Base-by-base conservation (phyloP, 2,888 invertebrate genomes). In the Patella depressa region DNA sequence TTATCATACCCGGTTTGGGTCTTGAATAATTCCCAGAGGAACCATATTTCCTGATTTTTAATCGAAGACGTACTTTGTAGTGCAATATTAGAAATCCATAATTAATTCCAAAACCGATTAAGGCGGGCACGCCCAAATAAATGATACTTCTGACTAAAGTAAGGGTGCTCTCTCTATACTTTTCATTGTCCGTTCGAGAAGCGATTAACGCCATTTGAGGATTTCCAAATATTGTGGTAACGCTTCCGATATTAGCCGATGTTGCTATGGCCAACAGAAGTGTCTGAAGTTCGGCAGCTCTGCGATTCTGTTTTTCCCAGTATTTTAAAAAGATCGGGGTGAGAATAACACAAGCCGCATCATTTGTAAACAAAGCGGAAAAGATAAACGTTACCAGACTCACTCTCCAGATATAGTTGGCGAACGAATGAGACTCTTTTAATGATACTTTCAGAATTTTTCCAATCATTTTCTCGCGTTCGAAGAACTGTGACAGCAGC, bases 351-450 rank as follows among this genome's bases (percentile, higher is more conserved):
- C 83, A 82, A 11, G 79, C 73, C 53, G 81, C 82, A 71, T 85
- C 85, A 59, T 81, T 84, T 17, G 85, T 84, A 74, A 85, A 85
- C 15, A 85, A 71, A 5, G 83, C 82, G 4, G 85, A 78, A 12
- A 83, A 65, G 5, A 84, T 12, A 53, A 80, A 84, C 9, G 79
- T 73, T 45, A 83, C 65, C 15, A 79, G 29, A 57, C 74, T 78
- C 11, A 85, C 75, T 54, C 83, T 74, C 79, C 78, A 79, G 11
- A 85, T 59, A 72, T 83, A 85, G 24, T 73, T 75, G 7, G 59
- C 57, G 71, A 85, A 83, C 15, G 77, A 57, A 15, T 78, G 74
- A 53, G 78, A 53, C 2, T 78, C 45, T 70, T 76, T 80, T 29
- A 85, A 75, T 14, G 84, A 2, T 45, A 74, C 55, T 12, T 78